Percentiles rank a stretch among this genome's conserved stretches.
These are phyloP conservation scores for Teleopsis dalmanni DNA, from an alignment of 1,140 invertebrate species.

Conservation along the genomic window DNA sequence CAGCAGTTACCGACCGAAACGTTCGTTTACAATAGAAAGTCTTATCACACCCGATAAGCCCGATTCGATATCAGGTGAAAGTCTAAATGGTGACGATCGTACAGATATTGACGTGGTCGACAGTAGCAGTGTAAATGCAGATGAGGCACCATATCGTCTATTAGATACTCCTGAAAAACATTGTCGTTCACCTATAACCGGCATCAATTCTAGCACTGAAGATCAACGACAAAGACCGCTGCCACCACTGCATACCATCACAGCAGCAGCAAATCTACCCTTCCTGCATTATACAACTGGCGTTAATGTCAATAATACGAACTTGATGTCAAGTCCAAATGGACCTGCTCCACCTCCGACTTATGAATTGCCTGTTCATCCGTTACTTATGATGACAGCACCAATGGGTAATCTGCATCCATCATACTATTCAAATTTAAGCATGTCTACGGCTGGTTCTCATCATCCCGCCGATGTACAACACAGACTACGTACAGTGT, in stretches of 20 bases:
- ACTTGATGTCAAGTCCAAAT: neutral
- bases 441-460: neutral
- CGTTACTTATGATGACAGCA: slow-evolving; percentile 15
- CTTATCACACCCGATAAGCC: slow-evolving; percentile 58
- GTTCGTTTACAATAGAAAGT: slow-evolving; percentile 74
- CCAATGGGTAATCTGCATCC: slow-evolving; percentile 11
- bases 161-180: neutral
- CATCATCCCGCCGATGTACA: neutral
- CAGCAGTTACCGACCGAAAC: slow-evolving; percentile 47
- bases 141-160: neutral
- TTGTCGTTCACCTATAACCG: neutral
- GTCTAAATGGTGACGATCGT: slow-evolving; percentile 1
- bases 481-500: slow-evolving; percentile 2
- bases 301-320: neutral
- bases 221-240: slow-evolving; percentile 1
- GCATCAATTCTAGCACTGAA: neutral
- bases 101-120: slow-evolving; percentile 2
- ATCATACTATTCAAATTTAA: slow-evolving; percentile 8
- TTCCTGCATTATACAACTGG: slow-evolving; percentile 9
- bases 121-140: neutral
- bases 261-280: slow-evolving; percentile 3
- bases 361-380: slow-evolving; percentile 15
- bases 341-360: too few species aligned
- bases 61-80: slow-evolving; percentile 3
- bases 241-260: slow-evolving; percentile 15